Conservation (phyloP, 2,113 vertebrate genomes). For the Axis porcinus region DNA sequence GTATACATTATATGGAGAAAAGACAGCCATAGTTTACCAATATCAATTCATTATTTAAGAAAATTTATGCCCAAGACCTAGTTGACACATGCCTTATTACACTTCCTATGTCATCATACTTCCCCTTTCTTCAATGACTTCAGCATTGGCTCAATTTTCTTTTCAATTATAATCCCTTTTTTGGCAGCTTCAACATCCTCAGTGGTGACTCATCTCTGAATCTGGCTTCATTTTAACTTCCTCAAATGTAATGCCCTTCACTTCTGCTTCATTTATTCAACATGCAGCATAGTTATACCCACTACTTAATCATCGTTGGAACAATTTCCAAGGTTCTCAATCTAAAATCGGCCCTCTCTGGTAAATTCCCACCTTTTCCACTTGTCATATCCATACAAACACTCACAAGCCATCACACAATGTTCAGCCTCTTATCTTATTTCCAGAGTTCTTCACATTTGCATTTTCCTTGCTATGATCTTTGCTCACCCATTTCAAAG, state of each 20-base stretch:
- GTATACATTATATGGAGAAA: background rate
- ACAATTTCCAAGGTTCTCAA: background rate
- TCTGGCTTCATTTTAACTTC: conserved; percentile 50
- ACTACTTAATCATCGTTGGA: background rate
- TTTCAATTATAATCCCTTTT: conserved; percentile 38
- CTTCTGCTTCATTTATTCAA: background rate
- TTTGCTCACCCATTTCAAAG: background rate
- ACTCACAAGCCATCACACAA: background rate
- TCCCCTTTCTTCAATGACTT: conserved; percentile 41
- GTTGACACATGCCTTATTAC: background rate
- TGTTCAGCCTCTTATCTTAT: background rate
- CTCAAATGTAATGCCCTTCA: conserved; percentile 56
- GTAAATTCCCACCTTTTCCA: background rate
- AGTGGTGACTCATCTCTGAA: conserved; percentile 56
- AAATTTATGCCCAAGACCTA: background rate
- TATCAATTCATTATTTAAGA: background rate
- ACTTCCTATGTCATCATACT: background rate
- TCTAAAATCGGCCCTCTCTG: background rate
- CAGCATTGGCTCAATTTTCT: conserved; percentile 48
- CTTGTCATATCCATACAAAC: accelerated
- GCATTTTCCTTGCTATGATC: background rate
- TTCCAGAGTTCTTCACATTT: background rate
- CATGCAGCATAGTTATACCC: background rate
- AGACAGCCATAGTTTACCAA: background rate
- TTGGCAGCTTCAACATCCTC: conserved; percentile 55